Evolutionary conservation across 2,113 vertebrate genomes (phyloP).

Genomic region (Penelope pileata): DNA sequence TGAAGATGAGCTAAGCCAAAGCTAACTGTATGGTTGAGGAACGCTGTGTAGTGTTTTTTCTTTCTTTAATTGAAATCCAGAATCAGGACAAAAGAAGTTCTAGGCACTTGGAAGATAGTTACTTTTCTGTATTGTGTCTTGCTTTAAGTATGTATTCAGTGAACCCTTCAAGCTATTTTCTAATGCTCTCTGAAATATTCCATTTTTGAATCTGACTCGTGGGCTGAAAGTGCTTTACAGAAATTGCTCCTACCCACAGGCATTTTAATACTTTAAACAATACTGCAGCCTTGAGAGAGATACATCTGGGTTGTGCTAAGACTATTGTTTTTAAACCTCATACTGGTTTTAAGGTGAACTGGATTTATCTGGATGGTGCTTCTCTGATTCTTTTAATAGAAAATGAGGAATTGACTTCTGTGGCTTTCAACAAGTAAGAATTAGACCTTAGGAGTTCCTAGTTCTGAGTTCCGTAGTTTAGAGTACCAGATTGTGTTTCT

Average conservation of each 20-base stretch:
- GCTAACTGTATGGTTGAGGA: background rate
- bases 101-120: background rate
- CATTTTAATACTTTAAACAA: constrained; percentile 50
- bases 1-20: background rate
- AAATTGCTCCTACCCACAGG: constrained; percentile 56
- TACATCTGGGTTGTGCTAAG: background rate
- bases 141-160: background rate
- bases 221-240: constrained; percentile 27
- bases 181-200: constrained; percentile 1
- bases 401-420: background rate
- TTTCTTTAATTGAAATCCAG: background rate
- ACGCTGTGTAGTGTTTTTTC: background rate
- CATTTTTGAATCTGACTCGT: constrained; percentile 24
- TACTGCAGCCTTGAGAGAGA: background rate
- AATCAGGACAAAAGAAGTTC: background rate
- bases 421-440: background rate
- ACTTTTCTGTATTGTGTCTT: constrained; percentile 23
- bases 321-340: background rate
- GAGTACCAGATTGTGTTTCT: background rate
- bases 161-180: constrained; percentile 33
- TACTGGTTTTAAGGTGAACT: background rate
- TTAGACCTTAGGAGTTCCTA: background rate
- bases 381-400: background rate
- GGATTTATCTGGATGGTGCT: background rate
- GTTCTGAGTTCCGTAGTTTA: background rate